These are phyloP conservation scores for Frankliniella fusca DNA, from an alignment of 2,888 invertebrate species.

Conservation along the genomic window DNA sequence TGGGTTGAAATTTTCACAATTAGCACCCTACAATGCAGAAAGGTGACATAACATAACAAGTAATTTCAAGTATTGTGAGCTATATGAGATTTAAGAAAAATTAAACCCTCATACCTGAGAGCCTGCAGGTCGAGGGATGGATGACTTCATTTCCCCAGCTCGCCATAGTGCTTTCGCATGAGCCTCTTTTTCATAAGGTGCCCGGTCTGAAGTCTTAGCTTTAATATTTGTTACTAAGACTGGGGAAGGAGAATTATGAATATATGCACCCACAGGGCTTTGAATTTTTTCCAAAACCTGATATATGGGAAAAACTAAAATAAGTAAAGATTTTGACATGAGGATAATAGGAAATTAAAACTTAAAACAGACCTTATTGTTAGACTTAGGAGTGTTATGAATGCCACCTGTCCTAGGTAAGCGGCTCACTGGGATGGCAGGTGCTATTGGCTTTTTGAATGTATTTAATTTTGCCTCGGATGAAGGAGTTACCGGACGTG, in stretches of 20 bases:
- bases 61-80: neutral
- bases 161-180: neutral
- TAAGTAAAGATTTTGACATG: neutral
- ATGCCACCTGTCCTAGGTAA: neutral
- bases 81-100: neutral
- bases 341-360: neutral
- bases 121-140: neutral
- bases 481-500: neutral
- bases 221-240: neutral
- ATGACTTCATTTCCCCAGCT: neutral
- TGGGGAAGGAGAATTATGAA: neutral
- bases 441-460: neutral
- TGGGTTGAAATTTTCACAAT: neutral
- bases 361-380: neutral
- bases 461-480: neutral
- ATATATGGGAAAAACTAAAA: neutral
- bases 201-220: neutral
- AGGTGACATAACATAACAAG: neutral
- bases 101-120: neutral
- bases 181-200: neutral
- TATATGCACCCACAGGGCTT: constrained; percentile 1
- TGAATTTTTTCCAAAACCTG: constrained; percentile 7
- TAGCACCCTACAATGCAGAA: neutral
- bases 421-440: neutral
- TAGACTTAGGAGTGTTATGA: neutral